Evolutionary conservation across 1,140 invertebrate genomes (phyloP), one percentile per base, ranked within the genome.

Genomic region (Matsumurasca onukii): DNA sequence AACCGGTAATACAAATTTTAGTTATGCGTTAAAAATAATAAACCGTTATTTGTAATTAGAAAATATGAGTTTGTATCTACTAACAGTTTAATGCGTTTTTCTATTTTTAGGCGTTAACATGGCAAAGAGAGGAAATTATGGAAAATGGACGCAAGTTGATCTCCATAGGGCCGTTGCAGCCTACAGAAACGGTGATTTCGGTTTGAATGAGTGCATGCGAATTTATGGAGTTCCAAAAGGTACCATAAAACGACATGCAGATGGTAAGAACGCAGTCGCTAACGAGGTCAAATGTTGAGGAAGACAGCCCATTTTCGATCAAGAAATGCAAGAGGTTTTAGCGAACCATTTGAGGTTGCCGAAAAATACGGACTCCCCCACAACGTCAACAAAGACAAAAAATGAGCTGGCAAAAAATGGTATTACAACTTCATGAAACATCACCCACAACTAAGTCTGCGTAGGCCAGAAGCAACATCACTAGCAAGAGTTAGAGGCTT

Each of bases 221-320:
- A 55, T 55, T 13, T 55, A 55, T 55, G 52, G 52, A 22, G 52
- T 55, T 24, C 52, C 52, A 12, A 55, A 55, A 55, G 24, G 15
- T 22, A 55, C 52, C 12, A 55, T 55, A n/a, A 55, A 55, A 24
- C 12, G 52, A 24, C 52, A 55, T 55, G 5, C 52, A 13, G 52
- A 55, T 24, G 5, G 52, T 22, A 55, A 55, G 22, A 55, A 55
- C 24, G 12, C 24, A 15, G 9, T 55, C 20, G 22, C 12, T 55
- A 24, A 55, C 20, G 24, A 15, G 22, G 22, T 13, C 5, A 24
- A 12, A 55, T 55, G 12, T 13, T 13, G 20, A 55, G 22, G 24
- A 24, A 12, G 22, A 55, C 52, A 15, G 22, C 9, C 52, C 12
- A 13, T 55, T 55, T 55, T 9, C 12, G 24, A 55, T 13, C 12